Percentiles rank a stretch among this genome's conserved stretches.
phyloP scores from a whole-genome alignment of 2,888 invertebrate species.

The Platycnemis pennipes region DNA sequence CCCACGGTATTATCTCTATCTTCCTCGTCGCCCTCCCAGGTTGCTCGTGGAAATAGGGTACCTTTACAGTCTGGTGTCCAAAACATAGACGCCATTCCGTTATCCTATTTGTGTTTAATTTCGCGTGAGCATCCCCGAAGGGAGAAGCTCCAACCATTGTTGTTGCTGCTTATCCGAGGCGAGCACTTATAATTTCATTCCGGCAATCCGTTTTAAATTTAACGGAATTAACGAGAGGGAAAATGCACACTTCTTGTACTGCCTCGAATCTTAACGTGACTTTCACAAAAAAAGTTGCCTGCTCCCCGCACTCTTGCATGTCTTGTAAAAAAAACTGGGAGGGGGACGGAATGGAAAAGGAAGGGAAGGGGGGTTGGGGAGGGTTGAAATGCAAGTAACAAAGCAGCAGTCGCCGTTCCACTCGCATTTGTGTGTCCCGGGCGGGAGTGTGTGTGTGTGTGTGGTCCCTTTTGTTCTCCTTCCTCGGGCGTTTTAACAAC shows the following conservation, averaged over 20 bases:
- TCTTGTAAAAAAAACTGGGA: background rate
- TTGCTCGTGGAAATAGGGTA: background rate
- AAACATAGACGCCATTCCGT: background rate
- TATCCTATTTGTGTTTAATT: constrained; percentile 17
- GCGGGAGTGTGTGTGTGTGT: background rate
- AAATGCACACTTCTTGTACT: background rate
- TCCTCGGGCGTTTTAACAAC: constrained; percentile 49
- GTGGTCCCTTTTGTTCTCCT: background rate
- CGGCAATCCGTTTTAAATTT: constrained; percentile 31
- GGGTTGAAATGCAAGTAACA: constrained; percentile 1
- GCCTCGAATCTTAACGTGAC: constrained; percentile 39
- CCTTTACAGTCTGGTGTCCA: background rate
- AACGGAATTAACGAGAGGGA: constrained; percentile 25
- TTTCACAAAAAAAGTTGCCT: background rate
- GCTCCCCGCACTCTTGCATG: background rate
- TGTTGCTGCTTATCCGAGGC: background rate
- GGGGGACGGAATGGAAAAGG: background rate
- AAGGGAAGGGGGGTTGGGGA: background rate
- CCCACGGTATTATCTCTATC: background rate
- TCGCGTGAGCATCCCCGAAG: background rate
- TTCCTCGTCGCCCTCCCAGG: background rate
- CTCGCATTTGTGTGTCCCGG: no score
- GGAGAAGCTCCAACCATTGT: background rate
- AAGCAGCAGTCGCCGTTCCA: constrained; percentile 9
- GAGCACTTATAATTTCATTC: constrained; percentile 27